Percentiles rank a stretch among this genome's conserved stretches.
Conservation (phyloP, 2,888 invertebrate species). For the Aphidius colemani region DNA sequence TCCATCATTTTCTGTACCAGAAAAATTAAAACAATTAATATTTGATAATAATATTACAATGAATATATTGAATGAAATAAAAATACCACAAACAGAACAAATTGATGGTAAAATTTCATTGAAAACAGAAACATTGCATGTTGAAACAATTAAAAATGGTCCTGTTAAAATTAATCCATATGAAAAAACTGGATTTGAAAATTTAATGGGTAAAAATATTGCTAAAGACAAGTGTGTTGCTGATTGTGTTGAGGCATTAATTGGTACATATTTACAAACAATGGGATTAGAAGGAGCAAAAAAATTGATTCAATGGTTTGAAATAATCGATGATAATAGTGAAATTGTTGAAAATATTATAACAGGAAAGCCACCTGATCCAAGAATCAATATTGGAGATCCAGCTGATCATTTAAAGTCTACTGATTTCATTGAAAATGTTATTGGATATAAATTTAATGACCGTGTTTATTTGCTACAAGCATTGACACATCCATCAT, state of each 20-base stretch:
- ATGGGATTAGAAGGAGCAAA: slow-evolving; percentile 64
- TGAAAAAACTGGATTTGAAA: slow-evolving; percentile 59
- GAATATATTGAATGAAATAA: slow-evolving; percentile 61
- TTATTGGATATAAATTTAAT: slow-evolving; percentile 76
- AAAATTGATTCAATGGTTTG: slow-evolving; percentile 69
- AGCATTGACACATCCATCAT: slow-evolving; percentile 93
- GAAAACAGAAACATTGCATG: slow-evolving; percentile 49
- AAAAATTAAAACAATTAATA: slow-evolving; percentile 61
- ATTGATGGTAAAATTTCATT: slow-evolving; percentile 54
- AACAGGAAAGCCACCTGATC: slow-evolving; percentile 33
- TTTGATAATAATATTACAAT: slow-evolving; percentile 57
- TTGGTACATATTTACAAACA: slow-evolving; percentile 74
- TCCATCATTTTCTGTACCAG: slow-evolving; percentile 73
- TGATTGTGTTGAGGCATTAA: slow-evolving; percentile 84
- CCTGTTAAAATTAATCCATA: no score
- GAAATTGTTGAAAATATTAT: slow-evolving; percentile 54
- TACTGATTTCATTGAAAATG: slow-evolving; percentile 64
- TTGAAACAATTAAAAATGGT: slow-evolving; percentile 39
- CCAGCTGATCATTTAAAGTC: slow-evolving; percentile 41
- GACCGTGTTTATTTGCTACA: slow-evolving; percentile 79
- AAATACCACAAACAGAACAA: slow-evolving; percentile 60
- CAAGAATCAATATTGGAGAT: slow-evolving; percentile 31
- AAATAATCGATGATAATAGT: slow-evolving; percentile 65
- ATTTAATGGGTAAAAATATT: slow-evolving; percentile 60
- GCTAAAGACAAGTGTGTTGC: slow-evolving; percentile 74